Percentiles rank a stretch among this genome's conserved stretches.
Evolutionary conservation across 2,797 vertebrate species (phyloP).

Genomic region (Alauda arvensis): DNA sequence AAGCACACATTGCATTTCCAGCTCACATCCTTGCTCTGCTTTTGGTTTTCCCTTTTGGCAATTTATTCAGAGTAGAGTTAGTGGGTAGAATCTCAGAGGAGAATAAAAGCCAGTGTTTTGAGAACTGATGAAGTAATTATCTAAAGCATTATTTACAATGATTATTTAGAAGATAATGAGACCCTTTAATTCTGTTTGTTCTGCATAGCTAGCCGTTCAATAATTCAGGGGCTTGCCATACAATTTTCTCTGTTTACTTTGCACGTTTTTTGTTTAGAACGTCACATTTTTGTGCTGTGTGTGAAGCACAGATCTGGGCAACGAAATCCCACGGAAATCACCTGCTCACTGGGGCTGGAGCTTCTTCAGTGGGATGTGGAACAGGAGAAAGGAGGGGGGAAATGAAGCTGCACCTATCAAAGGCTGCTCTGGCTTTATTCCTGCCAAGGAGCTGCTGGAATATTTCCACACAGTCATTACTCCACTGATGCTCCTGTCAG

Average conservation of each 20-base stretch:
- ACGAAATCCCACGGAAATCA: not conserved
- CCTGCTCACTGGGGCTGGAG: not conserved
- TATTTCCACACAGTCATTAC: fast-evolving
- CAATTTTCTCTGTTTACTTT: constrained; percentile 16
- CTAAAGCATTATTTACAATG: constrained; percentile 58
- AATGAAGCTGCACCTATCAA: not conserved
- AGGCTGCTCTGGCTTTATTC: not conserved
- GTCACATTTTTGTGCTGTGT: not conserved
- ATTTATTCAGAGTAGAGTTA: constrained; percentile 27
- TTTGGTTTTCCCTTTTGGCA: constrained; percentile 37
- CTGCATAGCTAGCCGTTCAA: constrained; percentile 52
- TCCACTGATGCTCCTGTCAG: not conserved
- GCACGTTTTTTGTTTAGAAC: not conserved
- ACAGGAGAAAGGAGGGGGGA: not conserved
- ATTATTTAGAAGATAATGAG: constrained; percentile 62
- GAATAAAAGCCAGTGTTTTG: constrained; percentile 52
- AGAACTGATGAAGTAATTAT: constrained; percentile 64
- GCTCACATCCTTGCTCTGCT: constrained; percentile 12
- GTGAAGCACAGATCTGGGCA: not conserved
- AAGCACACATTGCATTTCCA: not conserved
- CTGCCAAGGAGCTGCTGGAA: not conserved
- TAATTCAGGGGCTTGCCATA: constrained; percentile 28
- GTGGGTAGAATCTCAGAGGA: constrained; percentile 51
- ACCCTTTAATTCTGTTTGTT: constrained; percentile 62
- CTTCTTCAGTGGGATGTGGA: not conserved